A percentile compares a stretch with the other conserved stretches of the same genome.
Conservation (phyloP, 1,140 invertebrate species). For the Prorops nasuta region DNA sequence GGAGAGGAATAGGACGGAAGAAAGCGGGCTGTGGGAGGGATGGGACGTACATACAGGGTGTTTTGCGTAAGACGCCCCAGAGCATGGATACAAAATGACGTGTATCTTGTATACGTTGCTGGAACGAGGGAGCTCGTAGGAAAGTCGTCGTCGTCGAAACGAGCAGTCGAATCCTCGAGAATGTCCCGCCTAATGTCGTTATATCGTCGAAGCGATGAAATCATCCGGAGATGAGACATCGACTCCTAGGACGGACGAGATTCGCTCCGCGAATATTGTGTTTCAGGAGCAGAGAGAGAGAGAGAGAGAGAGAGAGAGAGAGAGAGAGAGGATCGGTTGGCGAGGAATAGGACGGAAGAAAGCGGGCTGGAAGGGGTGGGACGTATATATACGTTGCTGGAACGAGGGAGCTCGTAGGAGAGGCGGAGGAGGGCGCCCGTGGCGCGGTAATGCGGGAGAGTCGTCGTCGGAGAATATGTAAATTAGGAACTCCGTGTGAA, state of each 20-base stretch:
- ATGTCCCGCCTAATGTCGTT: no score
- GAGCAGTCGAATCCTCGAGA: no score
- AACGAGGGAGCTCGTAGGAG: not conserved
- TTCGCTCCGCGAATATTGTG: not conserved
- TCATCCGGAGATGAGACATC: no score
- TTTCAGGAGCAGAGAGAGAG: conserved; percentile 10
- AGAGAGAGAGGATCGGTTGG: conserved; percentile 1
- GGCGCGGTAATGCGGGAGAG: conserved; percentile 15
- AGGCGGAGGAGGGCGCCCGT: conserved; percentile 7
- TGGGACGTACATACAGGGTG: no score
- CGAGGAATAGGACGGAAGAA: conserved; percentile 8
- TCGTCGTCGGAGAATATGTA: conserved; percentile 44
- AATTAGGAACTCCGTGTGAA: conserved; percentile 56
- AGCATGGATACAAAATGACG: no score
- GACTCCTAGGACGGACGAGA: no score
- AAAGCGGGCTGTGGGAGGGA: no score
- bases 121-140: not conserved
- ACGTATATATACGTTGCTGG: no score
- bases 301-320: conserved; percentile 8
- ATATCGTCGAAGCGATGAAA: not conserved
- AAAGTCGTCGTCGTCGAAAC: no score
- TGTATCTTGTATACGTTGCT: no score
- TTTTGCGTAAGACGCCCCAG: no score
- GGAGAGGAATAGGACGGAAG: conserved; percentile 6
- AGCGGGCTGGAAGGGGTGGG: no score